Conservation (phyloP, 2,113 vertebrate species). For the Oryzias javanicus region DNA sequence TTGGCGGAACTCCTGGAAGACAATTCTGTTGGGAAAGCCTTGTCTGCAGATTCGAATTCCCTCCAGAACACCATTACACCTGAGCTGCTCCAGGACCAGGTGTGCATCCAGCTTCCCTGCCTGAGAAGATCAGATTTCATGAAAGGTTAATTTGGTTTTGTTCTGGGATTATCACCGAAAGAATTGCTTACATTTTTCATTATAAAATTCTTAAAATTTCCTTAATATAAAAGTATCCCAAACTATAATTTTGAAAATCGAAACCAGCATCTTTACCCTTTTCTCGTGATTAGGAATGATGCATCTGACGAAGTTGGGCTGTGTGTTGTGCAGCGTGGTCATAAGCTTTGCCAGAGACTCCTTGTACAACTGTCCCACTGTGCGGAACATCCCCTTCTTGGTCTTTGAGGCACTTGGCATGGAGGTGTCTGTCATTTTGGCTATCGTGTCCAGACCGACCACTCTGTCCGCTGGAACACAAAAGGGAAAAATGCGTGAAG, state of each 20-base stretch:
- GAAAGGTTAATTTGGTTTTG: neutral
- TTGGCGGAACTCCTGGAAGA: slow-evolving; percentile 98
- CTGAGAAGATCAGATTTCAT: slow-evolving; percentile 59
- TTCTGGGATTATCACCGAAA: too few relatives aligned
- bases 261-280: slow-evolving; percentile 74
- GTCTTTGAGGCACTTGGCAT: slow-evolving; percentile 90
- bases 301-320: slow-evolving; percentile 97
- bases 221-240: too few relatives aligned
- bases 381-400: slow-evolving; percentile 99
- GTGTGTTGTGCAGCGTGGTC: slow-evolving; percentile 95
- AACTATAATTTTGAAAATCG: neutral
- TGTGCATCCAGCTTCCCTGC: slow-evolving; percentile 93
- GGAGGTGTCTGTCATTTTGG: slow-evolving; percentile 93
- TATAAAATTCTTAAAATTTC: too few relatives aligned
- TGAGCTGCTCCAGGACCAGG: slow-evolving; percentile 93
- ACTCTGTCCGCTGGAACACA: slow-evolving; percentile 87
- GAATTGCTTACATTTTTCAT: too few relatives aligned
- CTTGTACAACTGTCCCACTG: slow-evolving; percentile 96
- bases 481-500: neutral
- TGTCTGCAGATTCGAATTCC: slow-evolving; percentile 97
- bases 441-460: slow-evolving; percentile 93
- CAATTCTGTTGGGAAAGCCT: slow-evolving; percentile 96
- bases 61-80: slow-evolving; percentile 97
- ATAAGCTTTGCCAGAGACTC: slow-evolving; percentile 96
- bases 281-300: slow-evolving; percentile 99